A percentile compares a stretch with the other conserved stretches of the same genome.
Conservation (phyloP, 2,888 invertebrate genomes). For the Phragmatobia fuliginosa region DNA sequence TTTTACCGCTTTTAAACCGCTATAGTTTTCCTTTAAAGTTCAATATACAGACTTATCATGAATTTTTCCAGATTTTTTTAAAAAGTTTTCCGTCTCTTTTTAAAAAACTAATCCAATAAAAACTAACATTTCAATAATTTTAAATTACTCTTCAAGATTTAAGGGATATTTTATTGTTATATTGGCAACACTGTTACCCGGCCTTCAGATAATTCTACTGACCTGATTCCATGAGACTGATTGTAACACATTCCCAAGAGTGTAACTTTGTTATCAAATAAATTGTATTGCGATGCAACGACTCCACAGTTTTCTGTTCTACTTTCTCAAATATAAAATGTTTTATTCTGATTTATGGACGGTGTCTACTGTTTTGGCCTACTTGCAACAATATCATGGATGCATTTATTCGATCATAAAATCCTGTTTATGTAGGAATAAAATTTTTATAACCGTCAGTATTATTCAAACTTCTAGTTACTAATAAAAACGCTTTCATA, state of each 20-base stretch:
- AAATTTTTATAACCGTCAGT: not conserved
- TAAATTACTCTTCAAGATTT: not conserved
- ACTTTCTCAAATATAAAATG: constrained; percentile 3
- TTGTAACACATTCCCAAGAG: constrained; percentile 19
- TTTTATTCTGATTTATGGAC: constrained; percentile 4
- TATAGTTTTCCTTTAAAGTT: too few relatives aligned
- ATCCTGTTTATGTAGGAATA: not conserved
- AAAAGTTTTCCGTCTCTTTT: too few relatives aligned
- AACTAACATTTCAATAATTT: too few relatives aligned
- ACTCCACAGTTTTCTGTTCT: constrained; percentile 12
- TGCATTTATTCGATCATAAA: not conserved
- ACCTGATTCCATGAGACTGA: constrained; percentile 33
- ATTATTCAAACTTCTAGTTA: not conserved
- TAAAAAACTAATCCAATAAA: too few relatives aligned
- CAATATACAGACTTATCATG: too few relatives aligned
- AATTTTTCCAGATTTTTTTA: too few relatives aligned
- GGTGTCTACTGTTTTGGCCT: not conserved
- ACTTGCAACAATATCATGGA: not conserved
- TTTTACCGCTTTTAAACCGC: too few relatives aligned
- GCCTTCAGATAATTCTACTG: constrained; percentile 1
- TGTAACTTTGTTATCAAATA: constrained; percentile 18
- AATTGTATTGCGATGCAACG: constrained; percentile 9
- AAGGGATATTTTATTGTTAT: not conserved
- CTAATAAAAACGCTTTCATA: too few relatives aligned
- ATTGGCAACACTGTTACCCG: not conserved